Conservation (phyloP, 2,888 invertebrate species). For the Perizoma affinitatum region DNA sequence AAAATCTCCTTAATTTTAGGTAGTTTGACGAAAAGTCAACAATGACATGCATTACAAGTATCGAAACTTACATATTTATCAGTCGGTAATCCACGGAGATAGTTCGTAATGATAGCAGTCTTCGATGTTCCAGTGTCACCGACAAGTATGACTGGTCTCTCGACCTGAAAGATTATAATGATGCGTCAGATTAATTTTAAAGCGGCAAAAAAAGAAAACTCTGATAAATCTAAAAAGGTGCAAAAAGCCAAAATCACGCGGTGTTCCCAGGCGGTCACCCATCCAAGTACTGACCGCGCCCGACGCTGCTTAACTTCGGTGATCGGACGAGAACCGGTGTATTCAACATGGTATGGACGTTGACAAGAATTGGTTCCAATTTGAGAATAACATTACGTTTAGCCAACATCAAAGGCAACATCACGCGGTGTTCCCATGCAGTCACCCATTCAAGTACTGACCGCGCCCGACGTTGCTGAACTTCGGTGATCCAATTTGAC, state of each 20-base stretch:
- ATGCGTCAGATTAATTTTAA: not conserved
- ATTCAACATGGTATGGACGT: too few species aligned
- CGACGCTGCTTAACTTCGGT: conserved; percentile 76
- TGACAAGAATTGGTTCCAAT: too few species aligned
- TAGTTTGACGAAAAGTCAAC: too few species aligned
- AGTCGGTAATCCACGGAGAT: conserved; percentile 88
- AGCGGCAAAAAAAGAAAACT: too few species aligned
- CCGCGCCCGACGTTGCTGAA: conserved; percentile 75
- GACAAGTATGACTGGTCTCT: conserved; percentile 91
- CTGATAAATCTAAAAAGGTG: not conserved
- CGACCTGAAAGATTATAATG: conserved; percentile 72
- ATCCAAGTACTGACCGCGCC: conserved; percentile 70
- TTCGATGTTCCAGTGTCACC: conserved; percentile 97
- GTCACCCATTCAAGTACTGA: conserved; percentile 69
- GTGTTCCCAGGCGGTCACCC: conserved; percentile 70
- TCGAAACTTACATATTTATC: conserved; percentile 86
- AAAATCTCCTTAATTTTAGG: too few species aligned
- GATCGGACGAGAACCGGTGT: conserved; percentile 66
- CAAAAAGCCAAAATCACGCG: conserved; percentile 61
- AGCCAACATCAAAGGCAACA: conserved; percentile 52
- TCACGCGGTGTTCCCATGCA: conserved; percentile 64
- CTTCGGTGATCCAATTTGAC: conserved; percentile 69
- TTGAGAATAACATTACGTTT: too few species aligned
- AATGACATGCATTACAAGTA: too few species aligned
- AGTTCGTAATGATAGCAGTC: conserved; percentile 94